Base-by-base conservation (phyloP, 2,888 invertebrate genomes). In the Brenthis ino region DNA sequence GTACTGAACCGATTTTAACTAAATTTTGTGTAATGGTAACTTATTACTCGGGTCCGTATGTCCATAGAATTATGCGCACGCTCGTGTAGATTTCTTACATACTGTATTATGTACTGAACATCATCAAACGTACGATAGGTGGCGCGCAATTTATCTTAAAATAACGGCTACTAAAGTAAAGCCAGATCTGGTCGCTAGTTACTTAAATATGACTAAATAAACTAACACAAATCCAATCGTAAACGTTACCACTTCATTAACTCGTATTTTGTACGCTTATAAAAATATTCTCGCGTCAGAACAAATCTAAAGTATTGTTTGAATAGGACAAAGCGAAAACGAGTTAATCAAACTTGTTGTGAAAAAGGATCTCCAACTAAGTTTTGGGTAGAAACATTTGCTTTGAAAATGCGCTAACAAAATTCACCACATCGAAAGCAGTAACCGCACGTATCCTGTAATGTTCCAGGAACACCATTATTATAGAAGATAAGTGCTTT, bases 321-420 rank as follows among this genome's bases (percentile, higher is more conserved):
- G 57, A 50, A 58, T 43, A 64, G 57, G 64, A 64, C 54, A 56
- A 58, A 64, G 50, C 55, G 43, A 60, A 43, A 37, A n/a, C 14
- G 54, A 61, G 58, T 58, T 47, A 55, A 55, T 58, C 54, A 37
- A 73, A 68, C 64, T 65, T 69, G 16, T 70, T 57, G 50, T 64
- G 64, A 66, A 66, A 69, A 69, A 57, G 60, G 47, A 16, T 63
- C 48, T 33, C 57, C 47, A 57, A 6, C 13, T 24, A 69, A 63
- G 54, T 24, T 66, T 55, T 51, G 20, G 6, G 48, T 47, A 24
- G 13, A 67, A 74, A 77, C 67, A 77, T 79, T 71, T 66, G 60
- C 75, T 74, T 76, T 76, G 80, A 73, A 78, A 82, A 76, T 76
- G 79, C 76, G 79, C 79, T 81, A 76, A 78, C 74, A 73, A 77